Evolutionary conservation across 1,140 invertebrate species (phyloP), one percentile per base, ranked within the genome.

Genomic region (Musca vetustissima): DNA sequence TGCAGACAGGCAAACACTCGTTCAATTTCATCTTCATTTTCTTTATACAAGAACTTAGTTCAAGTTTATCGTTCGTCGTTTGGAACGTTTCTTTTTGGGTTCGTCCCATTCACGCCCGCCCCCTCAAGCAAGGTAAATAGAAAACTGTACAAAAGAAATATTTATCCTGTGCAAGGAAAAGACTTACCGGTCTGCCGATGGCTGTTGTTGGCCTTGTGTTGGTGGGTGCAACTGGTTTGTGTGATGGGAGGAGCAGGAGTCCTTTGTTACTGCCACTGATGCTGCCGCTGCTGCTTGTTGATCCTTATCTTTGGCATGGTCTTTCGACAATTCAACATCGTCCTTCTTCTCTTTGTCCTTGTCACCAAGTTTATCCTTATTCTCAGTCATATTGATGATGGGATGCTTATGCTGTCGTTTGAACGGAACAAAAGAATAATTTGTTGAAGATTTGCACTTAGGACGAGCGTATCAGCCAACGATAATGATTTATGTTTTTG

Each of bases 281-380:
- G n/a, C n/a, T n/a, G n/a, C n/a, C n/a, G n/a, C n/a, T 32, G 36
- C 36, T 28, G 6, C 17, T 19, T 61, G n/a, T n/a, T 61, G 7
- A 17, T 59, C 17, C 8, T 28, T 32, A 59, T 32, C 55, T 13
- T 36, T 59, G 15, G 25, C 57, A 1, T 61, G 6, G 7, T 36
- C 28, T 19, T 36, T 61, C 36, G 17, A 7, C 32, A 61, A 8
- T 43, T 61, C 57, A 43, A 9, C 17, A 19, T 61, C 57, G 15
- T n/a, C 17, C 22, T 61, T 36, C 57, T 21, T 61, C 4, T 59
- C 55, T 32, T 59, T 59, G 32, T 59, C 55, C 55, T 59, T 59
- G 55, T 59, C 55, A 59, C 2, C 19, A 36, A 61, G 32, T 36
- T 61, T 61, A 36, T 61, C 57, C 14, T 61, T 61, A 24, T 61